A percentile compares a stretch with the other conserved stretches of the same genome.
Evolutionary conservation across 2,797 vertebrate species (phyloP).

Genomic region (Poecilia wingei): DNA sequence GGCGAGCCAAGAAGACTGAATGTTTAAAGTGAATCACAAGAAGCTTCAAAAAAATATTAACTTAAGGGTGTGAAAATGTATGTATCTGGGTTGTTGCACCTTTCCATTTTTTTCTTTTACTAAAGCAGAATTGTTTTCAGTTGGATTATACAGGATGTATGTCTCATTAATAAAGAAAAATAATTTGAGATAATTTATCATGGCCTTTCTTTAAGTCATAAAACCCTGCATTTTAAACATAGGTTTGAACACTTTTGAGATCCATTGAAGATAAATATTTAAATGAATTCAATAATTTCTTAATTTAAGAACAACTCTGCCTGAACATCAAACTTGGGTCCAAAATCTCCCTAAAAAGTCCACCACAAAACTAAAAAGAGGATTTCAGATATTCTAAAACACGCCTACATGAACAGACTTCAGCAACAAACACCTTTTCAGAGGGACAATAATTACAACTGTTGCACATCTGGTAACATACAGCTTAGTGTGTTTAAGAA

Average conservation of each 20-base stretch:
- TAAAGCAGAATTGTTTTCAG: background rate
- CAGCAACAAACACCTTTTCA: background rate
- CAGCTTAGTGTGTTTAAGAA: background rate
- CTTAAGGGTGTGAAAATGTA: background rate
- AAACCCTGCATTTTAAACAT: background rate
- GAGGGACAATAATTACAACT: background rate
- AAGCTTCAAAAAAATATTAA: background rate
- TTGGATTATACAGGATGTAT: background rate
- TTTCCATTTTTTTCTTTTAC: background rate
- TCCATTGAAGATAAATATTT: background rate
- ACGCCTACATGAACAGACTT: constrained; percentile 8
- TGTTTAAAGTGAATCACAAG: background rate
- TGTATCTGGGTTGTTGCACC: background rate
- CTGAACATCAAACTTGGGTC: constrained; percentile 19
- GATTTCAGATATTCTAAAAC: constrained; percentile 46
- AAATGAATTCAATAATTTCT: constrained; percentile 1
- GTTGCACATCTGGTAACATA: background rate
- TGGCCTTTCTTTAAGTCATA: background rate
- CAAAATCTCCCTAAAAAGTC: background rate
- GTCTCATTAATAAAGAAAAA: background rate
- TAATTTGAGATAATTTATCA: background rate
- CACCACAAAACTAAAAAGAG: constrained; percentile 22
- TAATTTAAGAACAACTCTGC: constrained; percentile 19
- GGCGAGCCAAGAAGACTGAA: background rate
- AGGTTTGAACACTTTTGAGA: background rate